Evolutionary conservation across 2,797 vertebrate genomes (phyloP).

Genomic region (Poeciliopsis infans): DNA sequence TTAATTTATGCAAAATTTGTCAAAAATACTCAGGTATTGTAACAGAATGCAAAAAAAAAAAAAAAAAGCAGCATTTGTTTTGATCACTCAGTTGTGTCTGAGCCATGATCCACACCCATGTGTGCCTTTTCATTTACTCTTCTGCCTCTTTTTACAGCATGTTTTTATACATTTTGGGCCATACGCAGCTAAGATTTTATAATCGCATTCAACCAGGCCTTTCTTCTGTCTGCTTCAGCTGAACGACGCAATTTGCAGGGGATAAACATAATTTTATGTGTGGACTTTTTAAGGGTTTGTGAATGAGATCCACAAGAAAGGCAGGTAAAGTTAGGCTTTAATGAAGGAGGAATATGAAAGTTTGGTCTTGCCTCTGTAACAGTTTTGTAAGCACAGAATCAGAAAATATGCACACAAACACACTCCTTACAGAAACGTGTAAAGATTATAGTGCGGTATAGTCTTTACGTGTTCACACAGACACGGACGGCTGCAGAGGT

Average conservation of each 20-base stretch:
- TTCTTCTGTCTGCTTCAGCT: constrained; percentile 19
- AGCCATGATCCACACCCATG: constrained; percentile 16
- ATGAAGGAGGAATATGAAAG: not conserved
- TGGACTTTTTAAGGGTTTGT: constrained; percentile 9
- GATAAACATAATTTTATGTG: constrained; percentile 7
- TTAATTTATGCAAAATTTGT: constrained; percentile 25
- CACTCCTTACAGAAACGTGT: not conserved
- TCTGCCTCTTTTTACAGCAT: constrained; percentile 34
- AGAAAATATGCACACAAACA: constrained; percentile 10
- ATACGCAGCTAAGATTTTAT: constrained; percentile 18
- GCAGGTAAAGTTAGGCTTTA: constrained; percentile 1
- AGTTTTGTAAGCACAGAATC: constrained; percentile 13
- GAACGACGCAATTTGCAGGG: constrained; percentile 11
- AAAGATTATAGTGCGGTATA: not conserved
- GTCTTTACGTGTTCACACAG: not conserved
- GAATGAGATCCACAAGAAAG: constrained; percentile 7
- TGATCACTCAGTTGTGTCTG: constrained; percentile 25
- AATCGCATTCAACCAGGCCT: constrained; percentile 25
- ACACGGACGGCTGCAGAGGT: constrained; percentile 26
- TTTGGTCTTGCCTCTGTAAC: constrained; percentile 7
- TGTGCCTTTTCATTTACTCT: constrained; percentile 50
- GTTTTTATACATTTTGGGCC: constrained; percentile 39
- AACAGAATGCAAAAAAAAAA: constrained; percentile 24
- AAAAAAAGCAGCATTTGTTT: constrained; percentile 20
- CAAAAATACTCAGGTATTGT: constrained; percentile 62